phyloP scores from a whole-genome alignment of 2,888 invertebrate genomes.

The Entomobrya multifasciata region DNA sequence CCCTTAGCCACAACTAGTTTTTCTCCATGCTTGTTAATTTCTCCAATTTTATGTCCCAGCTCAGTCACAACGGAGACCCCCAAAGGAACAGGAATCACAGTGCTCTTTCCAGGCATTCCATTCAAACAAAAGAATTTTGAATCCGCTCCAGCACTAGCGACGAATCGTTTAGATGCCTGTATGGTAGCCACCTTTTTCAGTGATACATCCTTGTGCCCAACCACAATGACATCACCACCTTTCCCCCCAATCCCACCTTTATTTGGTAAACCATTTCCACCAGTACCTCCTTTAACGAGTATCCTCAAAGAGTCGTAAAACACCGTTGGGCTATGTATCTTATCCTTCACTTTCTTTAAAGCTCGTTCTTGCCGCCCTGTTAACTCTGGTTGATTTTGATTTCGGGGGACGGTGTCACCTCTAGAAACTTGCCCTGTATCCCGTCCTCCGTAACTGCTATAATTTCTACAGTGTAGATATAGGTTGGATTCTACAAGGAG shows the following conservation, averaged over 20 bases:
- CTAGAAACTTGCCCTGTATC: too few species aligned
- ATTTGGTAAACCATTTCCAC: conserved; percentile 88
- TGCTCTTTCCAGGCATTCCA: conserved; percentile 86
- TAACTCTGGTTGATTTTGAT: background rate
- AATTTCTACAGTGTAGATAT: too few species aligned
- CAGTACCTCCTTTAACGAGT: conserved; percentile 91
- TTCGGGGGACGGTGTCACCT: too few species aligned
- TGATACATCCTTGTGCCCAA: conserved; percentile 79
- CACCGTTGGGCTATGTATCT: conserved; percentile 5
- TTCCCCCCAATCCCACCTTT: conserved; percentile 95
- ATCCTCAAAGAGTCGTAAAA: conserved; percentile 92
- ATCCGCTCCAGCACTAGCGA: conserved; percentile 88
- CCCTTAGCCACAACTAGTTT: conserved; percentile 89
- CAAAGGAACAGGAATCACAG: conserved; percentile 87
- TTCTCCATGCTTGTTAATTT: conserved; percentile 87
- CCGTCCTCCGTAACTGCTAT: too few species aligned
- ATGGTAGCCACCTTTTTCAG: conserved; percentile 81
- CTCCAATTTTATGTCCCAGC: conserved; percentile 86
- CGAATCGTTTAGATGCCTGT: conserved; percentile 84
- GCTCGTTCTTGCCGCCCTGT: background rate
- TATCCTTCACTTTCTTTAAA: background rate
- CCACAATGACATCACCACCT: conserved; percentile 92
- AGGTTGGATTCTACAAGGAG: too few species aligned
- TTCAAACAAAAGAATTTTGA: conserved; percentile 88
- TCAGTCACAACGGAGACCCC: conserved; percentile 90